Base-by-base conservation (phyloP, 2,888 invertebrate species). In the Cosmia pyralina region DNA sequence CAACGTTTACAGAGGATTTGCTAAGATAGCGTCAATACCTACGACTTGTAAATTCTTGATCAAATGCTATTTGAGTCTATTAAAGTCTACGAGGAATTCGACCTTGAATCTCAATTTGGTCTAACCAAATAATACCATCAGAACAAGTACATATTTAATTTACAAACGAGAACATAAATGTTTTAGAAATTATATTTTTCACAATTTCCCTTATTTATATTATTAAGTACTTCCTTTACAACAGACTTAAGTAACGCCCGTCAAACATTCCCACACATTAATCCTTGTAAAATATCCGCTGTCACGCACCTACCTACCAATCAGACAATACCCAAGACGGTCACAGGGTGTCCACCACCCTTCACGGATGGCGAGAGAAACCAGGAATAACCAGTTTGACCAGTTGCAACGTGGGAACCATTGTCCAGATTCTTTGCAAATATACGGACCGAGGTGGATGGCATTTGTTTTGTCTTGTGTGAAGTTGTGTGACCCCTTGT, bases 381-480 rank as follows among this genome's bases (percentile, higher is more conserved):
- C 95, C 91, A 87, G 94, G 74, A 85, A 84, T 91, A 95, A 95
- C 95, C 91, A 87, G 95, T 94, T 91, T 94, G 93, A 95, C 95
- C 94, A 93, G 93, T 92, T 93, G 60, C 76, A 84, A 73, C 92
- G 92, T 95, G 95, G 93, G 94, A 95, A 95, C 90, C 87, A 88
- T 90, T 93, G 93, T 92, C 94, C 94, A 93, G 88, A 90, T 34
- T 69, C 68, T 81, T 82, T 86, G 85, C 85, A 82, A 86, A 87
- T 86, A 82, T 76, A 66, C 82, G 72, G 85, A 85, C 83, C 86
- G 82, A 60, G 60, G 53, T 70, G 52, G 53, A 77, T 50, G 60
- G 70, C 84, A 84, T 87, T 85, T 85, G 87, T 78, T 70, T 89
- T 89, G 88, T 88, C 38, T 69, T 57, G 75, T 58, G 86, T 68